These are phyloP conservation scores for Hyphantria cunea DNA, from an alignment of 1,140 invertebrate species.

Conservation along the genomic window DNA sequence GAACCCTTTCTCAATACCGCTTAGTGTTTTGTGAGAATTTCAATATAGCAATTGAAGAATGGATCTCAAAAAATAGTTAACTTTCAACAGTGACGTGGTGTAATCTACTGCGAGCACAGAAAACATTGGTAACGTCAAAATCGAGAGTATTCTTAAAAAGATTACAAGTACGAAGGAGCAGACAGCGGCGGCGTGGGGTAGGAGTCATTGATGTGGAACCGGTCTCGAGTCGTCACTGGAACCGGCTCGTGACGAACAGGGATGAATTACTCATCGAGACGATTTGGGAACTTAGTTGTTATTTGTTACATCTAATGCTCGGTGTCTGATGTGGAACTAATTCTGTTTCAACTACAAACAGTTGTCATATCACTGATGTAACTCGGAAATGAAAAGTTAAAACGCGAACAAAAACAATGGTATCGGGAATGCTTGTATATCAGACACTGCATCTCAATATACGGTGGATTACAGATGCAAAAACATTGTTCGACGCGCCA, in stretches of 20 bases:
- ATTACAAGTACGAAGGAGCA: slow-evolving; percentile 56
- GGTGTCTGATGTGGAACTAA: slow-evolving; percentile 10
- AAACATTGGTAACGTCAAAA: slow-evolving; percentile 52
- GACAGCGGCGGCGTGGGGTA: slow-evolving; percentile 58
- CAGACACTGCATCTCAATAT: slow-evolving; percentile 8
- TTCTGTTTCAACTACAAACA: neutral
- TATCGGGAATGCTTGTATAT: neutral
- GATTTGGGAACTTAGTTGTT: slow-evolving; percentile 46
- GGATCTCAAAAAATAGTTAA: neutral
- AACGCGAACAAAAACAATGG: too few species aligned
- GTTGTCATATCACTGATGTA: too few species aligned
- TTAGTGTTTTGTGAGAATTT: slow-evolving; percentile 1
- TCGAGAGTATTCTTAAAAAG: slow-evolving; percentile 62
- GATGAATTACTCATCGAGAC: slow-evolving; percentile 72
- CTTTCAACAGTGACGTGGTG: neutral
- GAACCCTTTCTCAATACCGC: slow-evolving; percentile 10
- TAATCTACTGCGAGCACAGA: slow-evolving; percentile 7
- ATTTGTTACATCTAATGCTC: slow-evolving; percentile 30
- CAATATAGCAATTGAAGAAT: slow-evolving; percentile 6
- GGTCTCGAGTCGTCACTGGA: slow-evolving; percentile 64
- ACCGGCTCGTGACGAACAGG: slow-evolving; percentile 69
- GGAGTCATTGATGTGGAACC: slow-evolving; percentile 78
- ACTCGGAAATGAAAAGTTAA: too few species aligned
- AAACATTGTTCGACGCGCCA: slow-evolving; percentile 46
- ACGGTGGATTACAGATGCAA: slow-evolving; percentile 23